Evolutionary conservation across 2,797 vertebrate species (phyloP), one percentile per base, ranked within the genome.

Genomic region (Discoglossus pictus): DNA sequence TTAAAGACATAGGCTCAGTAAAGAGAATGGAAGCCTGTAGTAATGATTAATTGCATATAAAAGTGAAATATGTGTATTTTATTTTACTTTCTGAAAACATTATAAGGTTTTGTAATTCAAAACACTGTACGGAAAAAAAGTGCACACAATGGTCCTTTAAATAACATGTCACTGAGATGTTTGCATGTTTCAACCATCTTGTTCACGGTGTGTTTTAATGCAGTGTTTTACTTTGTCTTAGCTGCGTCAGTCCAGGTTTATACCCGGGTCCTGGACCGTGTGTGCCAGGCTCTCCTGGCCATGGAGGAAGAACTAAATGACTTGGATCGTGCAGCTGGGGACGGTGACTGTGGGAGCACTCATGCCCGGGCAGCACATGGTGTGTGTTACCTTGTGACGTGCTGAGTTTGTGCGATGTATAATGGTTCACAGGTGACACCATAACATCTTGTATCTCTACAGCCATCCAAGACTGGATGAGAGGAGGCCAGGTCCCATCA

Each of bases 321-420:
- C 4, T 80, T 99, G 83, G 97, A 98, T 71, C 90, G 95, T 0
- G 92, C 89, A 0, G 84, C 93, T 0, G 97, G 97, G 0, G 97
- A 99, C 0, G 97, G 96, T 16, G 97, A 99, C 69, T 98, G 95
- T 0, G 96, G 97, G 1, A 93, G 84, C 85, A 99, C 95, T 0
- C 96, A 98, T 0, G 87, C 92, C 7, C 84, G 85, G 6, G 93
- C 91, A 0, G 94, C 95, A 36, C 80, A 52, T 80, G 94, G 96
- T 97, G 59, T 35, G 82, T 61, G 15, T 5, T 34, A 23, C 25
- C 18, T 8, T 43, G 11, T 13, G 7, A 34, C 11, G 48, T 17
- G 9, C 46, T 42, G 39, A 42, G 15, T 5, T 4, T 16, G 13
- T 11, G 9, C 2, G 7, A 17, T 10, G 16, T 20, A 8, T 4